phyloP scores from a whole-genome alignment of 2,797 vertebrate species.

The Anolis apletophallus region DNA sequence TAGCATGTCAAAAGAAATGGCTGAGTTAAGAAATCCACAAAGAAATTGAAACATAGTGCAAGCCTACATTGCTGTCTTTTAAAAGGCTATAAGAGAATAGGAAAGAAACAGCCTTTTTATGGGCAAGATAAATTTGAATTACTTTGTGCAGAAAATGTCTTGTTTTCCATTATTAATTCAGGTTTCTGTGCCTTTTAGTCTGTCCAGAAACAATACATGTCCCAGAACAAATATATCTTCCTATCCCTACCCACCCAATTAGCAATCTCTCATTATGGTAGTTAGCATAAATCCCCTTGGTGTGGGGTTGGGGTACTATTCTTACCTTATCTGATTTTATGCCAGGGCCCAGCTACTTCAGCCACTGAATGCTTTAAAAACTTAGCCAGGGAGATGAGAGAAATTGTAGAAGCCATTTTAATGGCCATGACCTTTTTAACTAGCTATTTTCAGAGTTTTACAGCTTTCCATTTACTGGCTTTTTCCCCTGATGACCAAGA shows the following conservation, averaged over 20 bases:
- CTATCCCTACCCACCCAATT: not conserved
- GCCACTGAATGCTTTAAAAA: slow-evolving; percentile 23
- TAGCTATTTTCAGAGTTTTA: slow-evolving; percentile 27
- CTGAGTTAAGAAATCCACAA: slow-evolving; percentile 23
- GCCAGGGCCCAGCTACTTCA: slow-evolving; percentile 10
- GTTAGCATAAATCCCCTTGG: slow-evolving; percentile 12
- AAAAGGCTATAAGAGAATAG: not conserved
- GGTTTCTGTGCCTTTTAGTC: slow-evolving; percentile 23
- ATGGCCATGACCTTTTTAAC: slow-evolving; percentile 38
- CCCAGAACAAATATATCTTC: not conserved
- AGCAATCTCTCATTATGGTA: slow-evolving; percentile 9
- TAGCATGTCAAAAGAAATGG: slow-evolving; percentile 5
- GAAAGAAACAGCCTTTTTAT: slow-evolving; percentile 21
- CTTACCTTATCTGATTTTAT: slow-evolving; percentile 24
- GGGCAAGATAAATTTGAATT: slow-evolving; percentile 12
- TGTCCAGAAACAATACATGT: slow-evolving; percentile 24
- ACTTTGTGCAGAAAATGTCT: not conserved
- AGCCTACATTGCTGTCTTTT: slow-evolving; percentile 17
- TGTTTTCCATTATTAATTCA: slow-evolving; percentile 37
- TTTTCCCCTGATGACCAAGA: slow-evolving; percentile 10
- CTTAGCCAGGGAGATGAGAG: slow-evolving; percentile 9
- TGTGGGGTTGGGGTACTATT: not conserved
- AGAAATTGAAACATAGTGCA: not conserved
- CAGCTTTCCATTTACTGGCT: not conserved
- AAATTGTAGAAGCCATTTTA: slow-evolving; percentile 8